Percentiles rank a stretch among this genome's conserved stretches.
Conservation (phyloP, 2,113 vertebrate species). For the Trichomycterus rosablanca region DNA sequence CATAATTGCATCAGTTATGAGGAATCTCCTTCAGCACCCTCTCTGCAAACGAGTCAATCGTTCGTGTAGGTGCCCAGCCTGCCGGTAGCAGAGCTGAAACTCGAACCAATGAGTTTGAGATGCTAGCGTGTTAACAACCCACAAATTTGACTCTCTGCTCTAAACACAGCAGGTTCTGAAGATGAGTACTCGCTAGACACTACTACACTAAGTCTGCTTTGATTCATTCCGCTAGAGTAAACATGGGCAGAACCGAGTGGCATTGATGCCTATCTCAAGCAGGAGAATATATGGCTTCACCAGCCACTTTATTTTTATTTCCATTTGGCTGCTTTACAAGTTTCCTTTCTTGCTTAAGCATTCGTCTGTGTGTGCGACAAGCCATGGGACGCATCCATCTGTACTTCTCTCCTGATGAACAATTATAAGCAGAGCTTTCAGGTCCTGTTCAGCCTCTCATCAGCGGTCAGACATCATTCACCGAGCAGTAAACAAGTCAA, state of each 20-base stretch:
- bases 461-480: conserved; percentile 38
- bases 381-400: conserved; percentile 25
- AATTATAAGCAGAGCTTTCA: conserved; percentile 35
- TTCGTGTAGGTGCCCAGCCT: too few relatives aligned
- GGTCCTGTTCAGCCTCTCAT: conserved; percentile 7
- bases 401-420: conserved; percentile 32
- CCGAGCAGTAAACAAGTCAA: conserved; percentile 28
- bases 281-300: conserved; percentile 20
- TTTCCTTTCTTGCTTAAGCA: conserved; percentile 27
- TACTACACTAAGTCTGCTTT: background rate
- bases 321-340: conserved; percentile 38
- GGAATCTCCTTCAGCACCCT: too few relatives aligned
- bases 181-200: too few relatives aligned
- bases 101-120: too few relatives aligned
- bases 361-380: conserved; percentile 19
- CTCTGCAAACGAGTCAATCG: too few relatives aligned
- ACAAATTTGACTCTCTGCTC: too few relatives aligned
- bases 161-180: too few relatives aligned
- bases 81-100: too few relatives aligned
- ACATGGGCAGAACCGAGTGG: background rate
- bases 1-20: too few relatives aligned
- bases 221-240: conserved; percentile 6
- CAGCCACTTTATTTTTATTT: conserved; percentile 34
- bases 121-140: too few relatives aligned
- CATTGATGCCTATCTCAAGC: conserved; percentile 10